Base-by-base conservation (phyloP, 2,113 vertebrate genomes). In the Zosterops lateralis region DNA sequence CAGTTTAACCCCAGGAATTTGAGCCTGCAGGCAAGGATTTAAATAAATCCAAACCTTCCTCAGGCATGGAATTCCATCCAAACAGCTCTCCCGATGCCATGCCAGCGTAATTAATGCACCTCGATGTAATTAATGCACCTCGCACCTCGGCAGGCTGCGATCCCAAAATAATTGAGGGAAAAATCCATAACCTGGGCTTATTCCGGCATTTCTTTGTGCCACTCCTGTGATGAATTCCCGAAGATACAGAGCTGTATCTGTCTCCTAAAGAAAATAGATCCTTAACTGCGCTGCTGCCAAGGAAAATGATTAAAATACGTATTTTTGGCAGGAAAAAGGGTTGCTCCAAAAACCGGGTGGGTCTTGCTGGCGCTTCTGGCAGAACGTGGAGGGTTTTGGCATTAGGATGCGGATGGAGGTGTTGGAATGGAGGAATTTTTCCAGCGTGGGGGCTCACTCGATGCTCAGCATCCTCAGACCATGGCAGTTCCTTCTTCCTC, bases 201-300 rank as follows among this genome's bases (percentile, higher is more conserved):
- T 61, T 81, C 56, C 0, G 28, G 60, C 36, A 57, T 51, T 82
- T 76, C 58, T 68, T 50, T 36, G 40, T 4, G 3, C 60, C 16
- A 13, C 45, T 70, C 45, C 87, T 62, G 68, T 9, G 4, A 22
- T 29, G 87, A 81, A 74, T 74, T 89, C 86, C 68, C 19, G n/a
- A 74, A 77, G 61, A 89, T 60, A 89, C 92, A 96, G 90, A 94
- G 90, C 68, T 19, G 1, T 32, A 80, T 92, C 95, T 95, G 90
- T 95, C 89, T 92, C 82, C 67, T 34, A 85, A 92, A 66, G 95
- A 83, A 91, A 94, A 94, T 76, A 50, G 31, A 50, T 89, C 72
- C 72, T 34, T 42, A 40, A 47, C 34, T 16, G 4, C 4, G 0
- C 14, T 15, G 70, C 81, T 94, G 92, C 95, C 94, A 94, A 96